Evolutionary conservation across 2,113 vertebrate species (phyloP).

Genomic region (Telmatochromis sp.): DNA sequence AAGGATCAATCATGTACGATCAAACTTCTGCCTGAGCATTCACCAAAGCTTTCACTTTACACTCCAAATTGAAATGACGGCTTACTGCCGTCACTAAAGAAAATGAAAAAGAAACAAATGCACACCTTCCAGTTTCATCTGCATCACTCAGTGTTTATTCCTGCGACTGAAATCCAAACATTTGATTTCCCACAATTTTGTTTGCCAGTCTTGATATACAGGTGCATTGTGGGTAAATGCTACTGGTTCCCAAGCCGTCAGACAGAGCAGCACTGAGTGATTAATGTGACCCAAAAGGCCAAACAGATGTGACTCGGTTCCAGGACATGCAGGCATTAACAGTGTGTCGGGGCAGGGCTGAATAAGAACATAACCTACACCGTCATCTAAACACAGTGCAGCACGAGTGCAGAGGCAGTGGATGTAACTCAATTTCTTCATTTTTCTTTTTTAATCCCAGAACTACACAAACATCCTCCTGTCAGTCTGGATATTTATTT

Average conservation of each 20-base stretch:
- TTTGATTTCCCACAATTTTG: constrained; percentile 23
- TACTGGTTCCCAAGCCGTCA: constrained; percentile 37
- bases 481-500: neutral
- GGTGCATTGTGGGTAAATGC: constrained; percentile 43
- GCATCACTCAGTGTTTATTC: neutral
- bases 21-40: neutral
- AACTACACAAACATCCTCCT: neutral
- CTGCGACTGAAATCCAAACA: neutral
- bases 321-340: neutral
- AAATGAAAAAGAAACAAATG: neutral
- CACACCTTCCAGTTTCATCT: neutral
- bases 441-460: neutral
- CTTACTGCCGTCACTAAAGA: neutral
- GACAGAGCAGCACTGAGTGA: neutral
- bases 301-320: constrained; percentile 23
- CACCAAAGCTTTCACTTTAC: neutral
- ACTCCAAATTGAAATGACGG: neutral
- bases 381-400: neutral
- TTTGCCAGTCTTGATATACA: neutral
- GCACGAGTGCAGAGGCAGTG: neutral
- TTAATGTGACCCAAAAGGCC: constrained; percentile 34
- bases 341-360: neutral
- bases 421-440: fast-evolving
- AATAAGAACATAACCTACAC: neutral
- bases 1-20: neutral